These are phyloP conservation scores for Liparis tanakae DNA, from an alignment of 2,797 vertebrate species.

Conservation along the genomic window DNA sequence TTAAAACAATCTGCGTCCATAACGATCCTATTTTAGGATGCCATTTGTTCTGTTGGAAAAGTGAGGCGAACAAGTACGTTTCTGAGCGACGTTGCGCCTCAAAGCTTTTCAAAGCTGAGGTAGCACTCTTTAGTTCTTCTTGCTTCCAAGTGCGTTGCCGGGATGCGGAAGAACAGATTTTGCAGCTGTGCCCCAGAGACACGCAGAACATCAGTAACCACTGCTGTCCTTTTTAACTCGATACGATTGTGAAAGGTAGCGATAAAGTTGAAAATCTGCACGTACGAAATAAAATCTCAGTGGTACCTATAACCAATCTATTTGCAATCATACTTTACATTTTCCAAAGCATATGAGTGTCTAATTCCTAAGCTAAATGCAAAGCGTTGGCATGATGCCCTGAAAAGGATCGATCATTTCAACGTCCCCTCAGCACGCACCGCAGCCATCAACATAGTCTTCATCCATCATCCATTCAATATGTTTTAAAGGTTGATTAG, in stretches of 20 bases:
- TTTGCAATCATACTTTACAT: not conserved
- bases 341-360: not conserved
- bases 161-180: not conserved
- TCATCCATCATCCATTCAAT: slow-evolving; percentile 27
- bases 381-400: slow-evolving; percentile 8
- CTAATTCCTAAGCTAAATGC: slow-evolving; percentile 4
- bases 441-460: slow-evolving; percentile 2
- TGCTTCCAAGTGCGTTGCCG: not conserved
- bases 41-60: not conserved
- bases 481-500: slow-evolving; percentile 27
- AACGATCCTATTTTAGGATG: not conserved
- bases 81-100: not conserved
- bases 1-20: not conserved
- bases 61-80: not conserved
- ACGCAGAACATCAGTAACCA: not conserved
- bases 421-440: not conserved
- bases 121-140: not conserved
- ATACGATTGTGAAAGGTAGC: not conserved
- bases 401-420: slow-evolving; percentile 18
- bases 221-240: not conserved
- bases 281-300: not conserved
- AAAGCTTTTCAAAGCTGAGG: not conserved
- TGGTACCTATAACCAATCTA: not conserved
- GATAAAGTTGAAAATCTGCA: not conserved
- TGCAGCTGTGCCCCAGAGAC: not conserved